A percentile compares a stretch with the other conserved stretches of the same genome.
Conservation (phyloP, 2,113 vertebrate genomes). For the Engraulis encrasicolus region DNA sequence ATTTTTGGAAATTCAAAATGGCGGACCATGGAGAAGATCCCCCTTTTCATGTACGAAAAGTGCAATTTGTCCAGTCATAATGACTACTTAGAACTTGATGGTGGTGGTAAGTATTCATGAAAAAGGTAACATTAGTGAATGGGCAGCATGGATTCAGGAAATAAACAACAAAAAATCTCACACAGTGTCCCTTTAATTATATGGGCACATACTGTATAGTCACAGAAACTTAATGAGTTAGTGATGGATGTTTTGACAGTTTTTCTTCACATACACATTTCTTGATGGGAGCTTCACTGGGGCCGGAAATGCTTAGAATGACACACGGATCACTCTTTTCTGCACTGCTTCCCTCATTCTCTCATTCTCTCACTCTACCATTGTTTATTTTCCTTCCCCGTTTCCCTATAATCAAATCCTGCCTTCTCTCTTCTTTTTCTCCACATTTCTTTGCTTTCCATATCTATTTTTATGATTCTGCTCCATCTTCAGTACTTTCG, state of each 20-base stretch:
- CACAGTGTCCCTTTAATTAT: no score
- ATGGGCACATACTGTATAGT: conserved; percentile 1
- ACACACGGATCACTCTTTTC: background rate
- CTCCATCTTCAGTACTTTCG: background rate
- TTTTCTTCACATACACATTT: background rate
- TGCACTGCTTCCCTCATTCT: no score
- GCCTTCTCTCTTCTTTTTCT: background rate
- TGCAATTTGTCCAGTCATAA: no score
- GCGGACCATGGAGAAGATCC: no score
- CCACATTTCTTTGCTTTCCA: background rate
- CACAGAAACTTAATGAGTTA: no score
- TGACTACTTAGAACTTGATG: no score
- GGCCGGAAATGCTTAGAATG: background rate
- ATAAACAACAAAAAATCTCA: no score
- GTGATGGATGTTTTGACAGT: conserved; percentile 1
- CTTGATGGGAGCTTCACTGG: background rate
- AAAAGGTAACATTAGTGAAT: no score
- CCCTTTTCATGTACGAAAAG: no score
- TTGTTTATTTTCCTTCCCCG: background rate
- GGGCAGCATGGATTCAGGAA: no score
- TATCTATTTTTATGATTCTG: background rate
- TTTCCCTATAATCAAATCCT: background rate
- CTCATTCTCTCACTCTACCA: background rate
- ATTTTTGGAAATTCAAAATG: no score
- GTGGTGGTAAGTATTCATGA: no score